phyloP scores from a whole-genome alignment of 1,140 invertebrate species.

The Zaprionus ghesquierei region DNA sequence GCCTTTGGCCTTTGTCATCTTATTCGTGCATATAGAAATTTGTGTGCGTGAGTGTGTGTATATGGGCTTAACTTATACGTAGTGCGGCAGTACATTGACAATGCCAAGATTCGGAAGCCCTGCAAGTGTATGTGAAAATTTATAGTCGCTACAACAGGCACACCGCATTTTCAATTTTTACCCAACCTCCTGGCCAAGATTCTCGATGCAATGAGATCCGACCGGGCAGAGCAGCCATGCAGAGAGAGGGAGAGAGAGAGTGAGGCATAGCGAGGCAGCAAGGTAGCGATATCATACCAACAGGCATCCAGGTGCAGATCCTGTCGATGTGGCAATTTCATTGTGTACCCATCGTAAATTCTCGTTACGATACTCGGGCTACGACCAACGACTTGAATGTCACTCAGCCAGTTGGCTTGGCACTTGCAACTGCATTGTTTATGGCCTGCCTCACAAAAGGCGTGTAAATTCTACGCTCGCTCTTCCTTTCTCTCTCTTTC shows the following conservation, averaged over 20 bases:
- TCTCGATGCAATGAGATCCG: slow-evolving; percentile 10
- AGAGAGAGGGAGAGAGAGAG: not conserved
- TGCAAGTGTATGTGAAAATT: slow-evolving; percentile 66
- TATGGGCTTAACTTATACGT: slow-evolving; percentile 39
- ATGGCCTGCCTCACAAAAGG: slow-evolving; percentile 48
- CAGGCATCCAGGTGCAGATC: slow-evolving; percentile 42
- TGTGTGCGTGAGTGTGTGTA: slow-evolving; percentile 15
- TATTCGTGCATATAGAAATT: slow-evolving; percentile 40
- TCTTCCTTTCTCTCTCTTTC: not conserved
- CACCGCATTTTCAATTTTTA: slow-evolving; percentile 41
- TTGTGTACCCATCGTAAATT: slow-evolving; percentile 78
- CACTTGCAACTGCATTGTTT: slow-evolving; percentile 75
- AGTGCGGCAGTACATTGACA: slow-evolving; percentile 34
- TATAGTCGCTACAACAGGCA: slow-evolving; percentile 61
- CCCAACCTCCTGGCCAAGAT: not conserved
- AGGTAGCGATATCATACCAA: not conserved
- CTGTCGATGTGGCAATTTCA: slow-evolving; percentile 69
- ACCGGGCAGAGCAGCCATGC: slow-evolving; percentile 1
- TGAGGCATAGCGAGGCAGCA: not conserved
- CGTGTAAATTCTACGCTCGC: slow-evolving; percentile 45
- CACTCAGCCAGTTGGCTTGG: slow-evolving; percentile 57
- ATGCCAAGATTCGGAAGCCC: slow-evolving; percentile 38
- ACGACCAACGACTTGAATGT: slow-evolving; percentile 41
- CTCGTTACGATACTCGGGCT: slow-evolving; percentile 56
- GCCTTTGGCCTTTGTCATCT: slow-evolving; percentile 34